Conservation (phyloP, 2,797 vertebrate species). For the Cephalopachus bancanus region DNA sequence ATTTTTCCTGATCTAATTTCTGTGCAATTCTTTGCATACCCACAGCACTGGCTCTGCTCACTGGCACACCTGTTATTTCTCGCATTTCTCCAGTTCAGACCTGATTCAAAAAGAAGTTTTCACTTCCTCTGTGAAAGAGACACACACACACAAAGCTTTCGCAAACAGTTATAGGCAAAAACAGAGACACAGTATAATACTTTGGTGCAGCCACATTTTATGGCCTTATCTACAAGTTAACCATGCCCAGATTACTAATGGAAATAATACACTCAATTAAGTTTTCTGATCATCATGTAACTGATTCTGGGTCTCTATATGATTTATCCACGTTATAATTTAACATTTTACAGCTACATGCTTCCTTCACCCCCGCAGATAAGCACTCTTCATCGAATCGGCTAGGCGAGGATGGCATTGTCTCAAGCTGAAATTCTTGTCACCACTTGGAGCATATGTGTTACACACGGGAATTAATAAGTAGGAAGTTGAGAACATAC, state of each 20-base stretch:
- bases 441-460: not conserved
- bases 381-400: not conserved
- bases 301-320: not conserved
- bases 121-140: not conserved
- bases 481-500: not conserved
- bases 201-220: not conserved
- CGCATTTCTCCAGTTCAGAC: too few relatives aligned
- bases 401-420: rapidly evolving
- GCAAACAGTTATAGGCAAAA: not conserved
- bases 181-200: not conserved
- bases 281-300: not conserved
- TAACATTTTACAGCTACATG: not conserved
- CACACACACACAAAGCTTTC: not conserved
- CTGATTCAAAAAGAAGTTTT: not conserved
- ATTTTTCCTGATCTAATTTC: too few relatives aligned
- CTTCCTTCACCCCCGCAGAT: not conserved
- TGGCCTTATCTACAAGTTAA: not conserved
- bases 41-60: too few relatives aligned
- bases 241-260: not conserved
- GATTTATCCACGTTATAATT: not conserved
- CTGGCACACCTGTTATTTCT: too few relatives aligned
- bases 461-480: not conserved
- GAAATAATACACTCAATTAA: not conserved
- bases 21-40: too few relatives aligned
- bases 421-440: not conserved